phyloP scores from a whole-genome alignment of 2,888 invertebrate genomes.

The Dysmachus trigonus region DNA sequence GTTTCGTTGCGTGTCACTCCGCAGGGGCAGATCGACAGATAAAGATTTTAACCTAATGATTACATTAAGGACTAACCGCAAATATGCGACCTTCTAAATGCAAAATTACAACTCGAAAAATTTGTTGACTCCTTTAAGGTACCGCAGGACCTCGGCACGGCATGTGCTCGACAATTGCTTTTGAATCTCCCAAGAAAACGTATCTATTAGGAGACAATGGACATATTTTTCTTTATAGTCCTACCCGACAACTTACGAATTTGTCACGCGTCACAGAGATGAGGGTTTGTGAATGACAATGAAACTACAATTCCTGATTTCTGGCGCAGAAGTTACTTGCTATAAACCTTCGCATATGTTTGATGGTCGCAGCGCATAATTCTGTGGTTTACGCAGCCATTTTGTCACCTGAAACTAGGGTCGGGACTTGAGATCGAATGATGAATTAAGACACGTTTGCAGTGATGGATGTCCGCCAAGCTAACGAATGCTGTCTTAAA shows the following conservation, averaged over 20 bases:
- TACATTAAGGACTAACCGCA: slow-evolving; percentile 34
- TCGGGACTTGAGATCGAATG: not conserved
- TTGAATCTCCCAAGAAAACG: not conserved
- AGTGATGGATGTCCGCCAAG: not conserved
- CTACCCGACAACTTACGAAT: slow-evolving; percentile 23
- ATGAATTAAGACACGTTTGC: not conserved
- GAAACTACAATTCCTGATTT: not conserved
- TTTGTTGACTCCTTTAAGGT: not conserved
- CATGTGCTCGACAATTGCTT: slow-evolving; percentile 18
- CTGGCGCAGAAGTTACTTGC: not conserved
- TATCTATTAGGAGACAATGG: slow-evolving; percentile 5
- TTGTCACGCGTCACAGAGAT: slow-evolving; percentile 32
- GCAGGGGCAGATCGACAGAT: not conserved
- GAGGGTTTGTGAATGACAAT: not conserved
- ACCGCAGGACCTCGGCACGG: not conserved
- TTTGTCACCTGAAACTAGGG: slow-evolving; percentile 14
- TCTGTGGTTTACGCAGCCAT: slow-evolving; percentile 29
- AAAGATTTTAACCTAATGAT: slow-evolving; percentile 19
- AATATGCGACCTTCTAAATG: not conserved
- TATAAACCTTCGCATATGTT: not conserved
- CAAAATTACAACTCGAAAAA: not conserved
- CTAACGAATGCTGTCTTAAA: not conserved
- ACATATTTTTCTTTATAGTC: not conserved
- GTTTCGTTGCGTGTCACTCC: slow-evolving; percentile 33
- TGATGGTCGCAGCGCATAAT: not conserved